Percentiles rank a stretch among this genome's conserved stretches.
Conservation (phyloP, 1,140 invertebrate genomes). For the Forficula auricularia region DNA sequence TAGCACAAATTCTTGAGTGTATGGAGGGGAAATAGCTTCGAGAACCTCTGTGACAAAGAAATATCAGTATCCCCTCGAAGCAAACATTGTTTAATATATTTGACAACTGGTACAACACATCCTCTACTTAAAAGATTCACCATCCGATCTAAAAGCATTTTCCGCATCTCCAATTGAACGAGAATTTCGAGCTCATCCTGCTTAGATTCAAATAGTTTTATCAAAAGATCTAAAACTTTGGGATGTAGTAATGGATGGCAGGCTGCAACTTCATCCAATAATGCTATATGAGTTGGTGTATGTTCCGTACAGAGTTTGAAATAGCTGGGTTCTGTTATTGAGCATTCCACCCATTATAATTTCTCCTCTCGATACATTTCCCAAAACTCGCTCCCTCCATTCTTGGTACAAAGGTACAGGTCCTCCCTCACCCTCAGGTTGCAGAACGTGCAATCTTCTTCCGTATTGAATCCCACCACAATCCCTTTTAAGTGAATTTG, state of each 20-base stretch:
- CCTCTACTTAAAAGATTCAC: constrained; percentile 86
- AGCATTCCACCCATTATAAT: constrained; percentile 95
- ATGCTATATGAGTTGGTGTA: constrained; percentile 83
- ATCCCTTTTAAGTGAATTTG: too few species aligned
- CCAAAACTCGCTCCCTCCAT: too few species aligned
- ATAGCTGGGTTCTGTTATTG: constrained; percentile 85
- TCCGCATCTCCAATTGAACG: constrained; percentile 88
- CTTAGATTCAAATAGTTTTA: constrained; percentile 80
- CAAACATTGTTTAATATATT: constrained; percentile 89
- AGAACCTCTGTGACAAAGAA: constrained; percentile 84
- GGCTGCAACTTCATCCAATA: constrained; percentile 88
- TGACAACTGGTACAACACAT: constrained; percentile 86
- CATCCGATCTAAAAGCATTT: constrained; percentile 94
- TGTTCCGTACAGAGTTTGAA: constrained; percentile 94
- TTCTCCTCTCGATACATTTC: too few species aligned
- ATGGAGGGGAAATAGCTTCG: constrained; percentile 90
- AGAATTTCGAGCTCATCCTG: constrained; percentile 94
- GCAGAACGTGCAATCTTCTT: too few species aligned
- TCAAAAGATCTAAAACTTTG: constrained; percentile 66
- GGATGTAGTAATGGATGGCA: constrained; percentile 81
- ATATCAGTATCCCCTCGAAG: constrained; percentile 89
- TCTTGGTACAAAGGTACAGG: too few species aligned
- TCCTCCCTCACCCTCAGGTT: too few species aligned
- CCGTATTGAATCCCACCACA: too few species aligned
- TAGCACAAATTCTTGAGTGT: constrained; percentile 85